These are phyloP conservation scores for Subanguina moxae DNA, from an alignment of 1,140 invertebrate genomes.

Conservation along the genomic window DNA sequence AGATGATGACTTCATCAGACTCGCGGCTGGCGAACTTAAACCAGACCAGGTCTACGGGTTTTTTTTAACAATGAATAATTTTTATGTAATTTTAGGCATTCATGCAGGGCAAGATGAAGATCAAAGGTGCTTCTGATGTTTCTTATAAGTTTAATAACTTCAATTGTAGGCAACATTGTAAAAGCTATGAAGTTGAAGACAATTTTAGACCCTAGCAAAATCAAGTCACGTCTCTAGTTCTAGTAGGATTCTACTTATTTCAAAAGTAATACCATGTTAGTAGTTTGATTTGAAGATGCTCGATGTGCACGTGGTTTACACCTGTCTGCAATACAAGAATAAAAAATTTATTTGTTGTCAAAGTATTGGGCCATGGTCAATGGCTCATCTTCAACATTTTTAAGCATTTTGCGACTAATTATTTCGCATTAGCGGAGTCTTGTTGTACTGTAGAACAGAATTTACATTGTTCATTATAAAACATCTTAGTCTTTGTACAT, in stretches of 20 bases:
- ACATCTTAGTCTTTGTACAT: too few relatives aligned
- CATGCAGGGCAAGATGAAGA: slow-evolving; percentile 71
- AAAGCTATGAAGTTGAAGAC: slow-evolving; percentile 90
- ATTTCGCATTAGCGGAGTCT: too few relatives aligned
- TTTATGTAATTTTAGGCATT: slow-evolving; percentile 70
- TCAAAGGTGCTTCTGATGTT: slow-evolving; percentile 1
- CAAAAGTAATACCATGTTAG: background rate
- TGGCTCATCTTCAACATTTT: too few relatives aligned
- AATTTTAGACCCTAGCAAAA: slow-evolving; percentile 59
- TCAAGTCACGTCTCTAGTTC: slow-evolving; percentile 49
- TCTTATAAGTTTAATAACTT: background rate
- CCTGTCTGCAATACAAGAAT: too few relatives aligned
- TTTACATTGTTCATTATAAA: too few relatives aligned
- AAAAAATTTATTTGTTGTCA: too few relatives aligned
- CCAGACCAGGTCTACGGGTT: slow-evolving; percentile 70
- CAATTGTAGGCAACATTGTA: slow-evolving; percentile 62
- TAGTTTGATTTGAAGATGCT: too few relatives aligned
- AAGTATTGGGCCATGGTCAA: too few relatives aligned
- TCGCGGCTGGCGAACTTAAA: slow-evolving; percentile 75
- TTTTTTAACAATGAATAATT: slow-evolving; percentile 6
- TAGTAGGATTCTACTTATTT: background rate
- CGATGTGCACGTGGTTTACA: too few relatives aligned
- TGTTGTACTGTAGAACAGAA: too few relatives aligned
- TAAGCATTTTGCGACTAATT: too few relatives aligned
- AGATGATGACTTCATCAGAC: slow-evolving; percentile 50